A percentile compares a stretch with the other conserved stretches of the same genome.
phyloP scores from a whole-genome alignment of 2,888 invertebrate species.

The Cyrtodaria siliqua region DNA sequence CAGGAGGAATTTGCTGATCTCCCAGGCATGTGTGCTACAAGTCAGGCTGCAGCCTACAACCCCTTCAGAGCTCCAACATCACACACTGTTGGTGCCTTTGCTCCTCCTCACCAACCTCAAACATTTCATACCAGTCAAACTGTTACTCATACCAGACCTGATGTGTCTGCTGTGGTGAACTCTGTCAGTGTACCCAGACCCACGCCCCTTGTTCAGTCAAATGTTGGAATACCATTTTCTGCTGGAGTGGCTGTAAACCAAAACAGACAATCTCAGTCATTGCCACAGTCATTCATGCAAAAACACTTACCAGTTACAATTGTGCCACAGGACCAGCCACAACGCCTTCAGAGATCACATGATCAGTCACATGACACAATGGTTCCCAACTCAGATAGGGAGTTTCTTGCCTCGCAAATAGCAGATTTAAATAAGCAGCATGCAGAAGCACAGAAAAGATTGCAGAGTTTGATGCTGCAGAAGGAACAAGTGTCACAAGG shows the following conservation, averaged over 20 bases:
- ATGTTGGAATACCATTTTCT: conserved; percentile 62
- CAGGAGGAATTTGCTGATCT: conserved; percentile 44
- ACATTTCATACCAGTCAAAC: neutral
- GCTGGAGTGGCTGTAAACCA: neutral
- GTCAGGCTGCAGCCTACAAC: conserved; percentile 28
- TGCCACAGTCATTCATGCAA: conserved; percentile 38
- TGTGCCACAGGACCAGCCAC: conserved; percentile 31
- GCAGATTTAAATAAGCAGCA: conserved; percentile 81
- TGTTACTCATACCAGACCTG: conserved; percentile 9
- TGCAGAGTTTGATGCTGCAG: conserved; percentile 71
- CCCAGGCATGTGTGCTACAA: conserved; percentile 29
- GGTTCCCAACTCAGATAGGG: conserved; percentile 41
- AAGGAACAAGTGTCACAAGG: conserved; percentile 4
- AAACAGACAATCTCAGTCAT: conserved; percentile 11
- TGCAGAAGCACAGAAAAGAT: conserved; percentile 79
- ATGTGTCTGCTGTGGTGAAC: conserved; percentile 43
- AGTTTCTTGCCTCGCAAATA: conserved; percentile 76
- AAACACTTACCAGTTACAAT: conserved; percentile 45
- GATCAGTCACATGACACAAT: conserved; percentile 31
- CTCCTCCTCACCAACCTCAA: conserved; percentile 35
- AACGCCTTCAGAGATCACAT: conserved; percentile 26
- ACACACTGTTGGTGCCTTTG: conserved; percentile 3
- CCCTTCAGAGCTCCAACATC: conserved; percentile 12
- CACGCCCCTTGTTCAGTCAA: conserved; percentile 77
- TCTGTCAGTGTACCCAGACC: conserved; percentile 79